Conservation (phyloP, 2,797 vertebrate species). For the Phrynocephalus guinanensis region DNA sequence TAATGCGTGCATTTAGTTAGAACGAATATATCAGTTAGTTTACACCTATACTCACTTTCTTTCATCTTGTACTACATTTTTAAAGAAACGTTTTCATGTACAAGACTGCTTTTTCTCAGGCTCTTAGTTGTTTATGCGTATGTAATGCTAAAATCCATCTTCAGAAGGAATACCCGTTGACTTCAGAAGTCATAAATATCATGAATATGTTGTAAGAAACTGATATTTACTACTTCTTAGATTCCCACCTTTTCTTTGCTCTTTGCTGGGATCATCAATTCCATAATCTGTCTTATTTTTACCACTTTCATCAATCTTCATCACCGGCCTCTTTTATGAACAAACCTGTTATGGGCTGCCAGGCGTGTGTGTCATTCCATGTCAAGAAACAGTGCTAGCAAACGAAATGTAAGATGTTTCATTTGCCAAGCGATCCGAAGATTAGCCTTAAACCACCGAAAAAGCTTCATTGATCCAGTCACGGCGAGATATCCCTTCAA, state of each 20-base stretch:
- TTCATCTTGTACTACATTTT: background rate
- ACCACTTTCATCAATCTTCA: constrained; percentile 65
- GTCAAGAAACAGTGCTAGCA: constrained; percentile 63
- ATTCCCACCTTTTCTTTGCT: constrained; percentile 9
- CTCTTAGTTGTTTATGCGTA: background rate
- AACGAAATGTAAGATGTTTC: constrained; percentile 59
- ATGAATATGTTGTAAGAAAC: background rate
- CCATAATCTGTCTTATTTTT: constrained; percentile 45
- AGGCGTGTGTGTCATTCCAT: constrained; percentile 44
- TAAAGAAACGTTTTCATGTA: background rate
- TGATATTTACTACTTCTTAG: background rate
- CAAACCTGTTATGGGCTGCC: constrained; percentile 44
- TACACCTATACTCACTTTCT: background rate
- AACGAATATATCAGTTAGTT: background rate
- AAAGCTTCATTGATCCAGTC: constrained; percentile 74
- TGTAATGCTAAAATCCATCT: background rate
- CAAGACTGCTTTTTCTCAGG: background rate
- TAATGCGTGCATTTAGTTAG: no score
- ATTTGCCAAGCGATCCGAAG: constrained; percentile 63
- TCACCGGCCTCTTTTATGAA: constrained; percentile 58
- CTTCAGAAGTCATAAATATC: background rate
- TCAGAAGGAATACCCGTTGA: background rate
- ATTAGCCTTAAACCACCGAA: constrained; percentile 71
- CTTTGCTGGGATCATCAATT: constrained; percentile 8
- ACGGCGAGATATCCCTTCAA: constrained; percentile 69